Conservation (phyloP, 2,113 vertebrate genomes). For the Polypterus bichir region DNA sequence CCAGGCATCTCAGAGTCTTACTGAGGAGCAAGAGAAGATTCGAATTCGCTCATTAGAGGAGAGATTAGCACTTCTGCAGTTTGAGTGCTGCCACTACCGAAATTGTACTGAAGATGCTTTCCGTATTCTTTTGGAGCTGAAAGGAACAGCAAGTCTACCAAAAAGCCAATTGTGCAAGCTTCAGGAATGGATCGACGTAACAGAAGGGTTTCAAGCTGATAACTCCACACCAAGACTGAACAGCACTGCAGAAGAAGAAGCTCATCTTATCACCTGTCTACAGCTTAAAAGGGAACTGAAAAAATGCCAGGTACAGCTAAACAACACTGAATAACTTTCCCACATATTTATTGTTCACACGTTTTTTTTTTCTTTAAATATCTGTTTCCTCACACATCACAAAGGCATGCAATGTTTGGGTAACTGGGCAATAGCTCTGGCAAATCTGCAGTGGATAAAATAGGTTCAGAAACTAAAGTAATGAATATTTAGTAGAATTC, state of each 20-base stretch:
- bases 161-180: slow-evolving; percentile 42
- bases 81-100: slow-evolving; percentile 45
- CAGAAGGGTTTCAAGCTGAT: slow-evolving; percentile 40
- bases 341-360: no score
- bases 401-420: no score
- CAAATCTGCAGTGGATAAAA: no score
- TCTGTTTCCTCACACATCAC: no score
- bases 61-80: slow-evolving; percentile 35
- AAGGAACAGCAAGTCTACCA: slow-evolving; percentile 33
- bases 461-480: no score
- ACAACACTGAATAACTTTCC: no score
- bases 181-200: slow-evolving; percentile 59
- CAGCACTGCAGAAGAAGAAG: slow-evolving; percentile 28
- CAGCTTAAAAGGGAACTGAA: slow-evolving; percentile 62
- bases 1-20: slow-evolving; percentile 27
- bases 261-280: slow-evolving; percentile 41
- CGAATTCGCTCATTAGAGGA: slow-evolving; percentile 45
- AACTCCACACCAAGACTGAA: slow-evolving; percentile 22
- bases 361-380: no score
- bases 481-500: no score
- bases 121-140: slow-evolving; percentile 49
- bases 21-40: slow-evolving; percentile 34
- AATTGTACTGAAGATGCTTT: slow-evolving; percentile 61
- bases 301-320: slow-evolving; percentile 72
- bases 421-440: no score